Conservation (phyloP, 1,140 invertebrate species). For the Drosophila auraria region DNA sequence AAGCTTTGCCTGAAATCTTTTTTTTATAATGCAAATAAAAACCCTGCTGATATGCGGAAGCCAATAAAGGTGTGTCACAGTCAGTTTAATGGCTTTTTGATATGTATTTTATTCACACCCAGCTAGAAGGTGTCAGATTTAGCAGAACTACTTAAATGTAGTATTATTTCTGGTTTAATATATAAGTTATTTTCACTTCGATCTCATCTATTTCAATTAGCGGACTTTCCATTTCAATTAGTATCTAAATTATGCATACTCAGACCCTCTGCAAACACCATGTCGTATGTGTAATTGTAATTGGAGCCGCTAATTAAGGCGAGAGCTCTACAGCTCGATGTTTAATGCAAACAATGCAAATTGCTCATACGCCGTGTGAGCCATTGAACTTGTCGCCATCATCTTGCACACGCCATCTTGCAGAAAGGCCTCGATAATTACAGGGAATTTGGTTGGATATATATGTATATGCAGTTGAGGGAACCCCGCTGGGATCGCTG, state of each 20-base stretch:
- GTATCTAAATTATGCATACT: constrained; percentile 65
- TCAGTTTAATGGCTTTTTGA: neutral
- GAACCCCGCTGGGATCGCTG: constrained; percentile 11
- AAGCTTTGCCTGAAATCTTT: neutral
- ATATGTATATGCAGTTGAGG: constrained; percentile 12
- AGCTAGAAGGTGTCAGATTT: neutral
- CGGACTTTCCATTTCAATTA: constrained; percentile 55
- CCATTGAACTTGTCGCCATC: constrained; percentile 75
- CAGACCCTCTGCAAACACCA: constrained; percentile 24
- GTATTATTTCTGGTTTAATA: neutral
- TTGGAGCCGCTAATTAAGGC: constrained; percentile 69
- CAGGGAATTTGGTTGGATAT: constrained; percentile 19
- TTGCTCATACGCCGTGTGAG: constrained; percentile 57
- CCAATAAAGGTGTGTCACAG: neutral
- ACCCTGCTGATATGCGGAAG: constrained; percentile 13
- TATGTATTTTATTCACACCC: neutral
- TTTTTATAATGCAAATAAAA: neutral
- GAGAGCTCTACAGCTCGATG: constrained; percentile 43
- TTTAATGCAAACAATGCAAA: constrained; percentile 68
- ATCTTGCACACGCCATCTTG: constrained; percentile 41
- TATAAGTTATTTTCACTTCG: neutral
- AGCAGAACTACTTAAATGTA: neutral
- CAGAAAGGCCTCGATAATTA: constrained; percentile 41
- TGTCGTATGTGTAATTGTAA: constrained; percentile 68
- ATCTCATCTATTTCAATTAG: constrained; percentile 7